Conservation (phyloP, 2,113 vertebrate species). For the Varanus salvator region DNA sequence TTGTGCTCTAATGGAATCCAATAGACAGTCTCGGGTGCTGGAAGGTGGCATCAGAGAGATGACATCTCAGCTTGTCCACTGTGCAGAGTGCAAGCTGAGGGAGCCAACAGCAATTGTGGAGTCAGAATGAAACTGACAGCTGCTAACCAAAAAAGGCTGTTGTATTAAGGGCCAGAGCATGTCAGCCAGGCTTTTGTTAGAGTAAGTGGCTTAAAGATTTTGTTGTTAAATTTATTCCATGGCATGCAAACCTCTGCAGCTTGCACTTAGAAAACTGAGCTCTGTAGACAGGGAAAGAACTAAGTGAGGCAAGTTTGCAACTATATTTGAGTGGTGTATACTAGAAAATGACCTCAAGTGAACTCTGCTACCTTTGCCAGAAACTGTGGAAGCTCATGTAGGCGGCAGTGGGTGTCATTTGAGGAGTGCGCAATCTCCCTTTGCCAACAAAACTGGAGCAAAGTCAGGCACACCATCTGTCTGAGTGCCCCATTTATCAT, state of each 20-base stretch:
- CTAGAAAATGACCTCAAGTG: background rate
- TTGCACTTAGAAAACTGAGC: background rate
- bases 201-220: constrained; percentile 16
- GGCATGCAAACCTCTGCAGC: background rate
- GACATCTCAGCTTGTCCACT: background rate
- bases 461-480: background rate
- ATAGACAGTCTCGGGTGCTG: background rate
- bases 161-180: background rate
- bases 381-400: background rate
- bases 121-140: background rate
- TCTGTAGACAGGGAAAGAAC: background rate
- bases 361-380: background rate
- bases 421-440: background rate
- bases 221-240: constrained; percentile 9
- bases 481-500: background rate
- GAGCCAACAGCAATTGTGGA: background rate
- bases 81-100: background rate
- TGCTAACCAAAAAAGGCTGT: background rate
- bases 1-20: background rate
- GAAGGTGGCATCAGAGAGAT: background rate
- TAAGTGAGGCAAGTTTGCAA: background rate
- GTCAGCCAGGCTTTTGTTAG: background rate
- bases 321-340: background rate
- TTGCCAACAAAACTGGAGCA: background rate
- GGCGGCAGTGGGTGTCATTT: background rate